These are phyloP conservation scores for Caenorhabditis inopinata DNA, from an alignment of 1,140 invertebrate genomes.

Conservation along the genomic window DNA sequence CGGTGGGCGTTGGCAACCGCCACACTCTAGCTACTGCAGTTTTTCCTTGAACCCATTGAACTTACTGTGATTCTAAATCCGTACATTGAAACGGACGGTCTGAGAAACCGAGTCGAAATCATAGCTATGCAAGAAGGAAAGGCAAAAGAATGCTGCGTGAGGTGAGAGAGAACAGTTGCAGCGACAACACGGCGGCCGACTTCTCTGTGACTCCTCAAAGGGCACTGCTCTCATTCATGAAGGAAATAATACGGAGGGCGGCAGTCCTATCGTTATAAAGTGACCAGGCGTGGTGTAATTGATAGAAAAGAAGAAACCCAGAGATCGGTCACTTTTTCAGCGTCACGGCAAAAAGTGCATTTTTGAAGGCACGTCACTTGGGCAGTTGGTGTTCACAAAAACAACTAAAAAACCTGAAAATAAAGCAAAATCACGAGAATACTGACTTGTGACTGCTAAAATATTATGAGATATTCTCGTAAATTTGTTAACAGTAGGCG, in stretches of 20 bases:
- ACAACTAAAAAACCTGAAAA: too few species aligned
- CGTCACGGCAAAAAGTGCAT: neutral
- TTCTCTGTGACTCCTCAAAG: constrained; percentile 20
- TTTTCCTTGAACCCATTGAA: constrained; percentile 10
- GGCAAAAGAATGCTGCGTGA: neutral
- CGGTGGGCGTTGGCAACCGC: too few species aligned
- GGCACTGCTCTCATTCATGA: neutral
- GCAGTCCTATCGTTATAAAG: constrained; percentile 1
- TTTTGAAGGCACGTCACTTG: neutral
- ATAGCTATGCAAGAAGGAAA: neutral
- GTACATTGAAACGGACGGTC: neutral
- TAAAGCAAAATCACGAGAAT: too few species aligned
- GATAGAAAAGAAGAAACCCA: neutral
- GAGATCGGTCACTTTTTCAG: constrained; percentile 16
- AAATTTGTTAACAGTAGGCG: too few species aligned
- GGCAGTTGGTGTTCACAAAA: too few species aligned
- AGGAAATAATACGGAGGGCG: neutral
- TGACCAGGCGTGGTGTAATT: constrained; percentile 19
- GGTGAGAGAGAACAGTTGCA: neutral
- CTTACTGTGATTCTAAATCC: neutral
- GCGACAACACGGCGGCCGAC: neutral
- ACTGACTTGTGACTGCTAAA: too few species aligned
- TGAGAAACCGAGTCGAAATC: constrained; percentile 4
- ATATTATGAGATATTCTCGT: too few species aligned
- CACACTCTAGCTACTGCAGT: too few species aligned